Base-by-base conservation (phyloP, 2,888 invertebrate genomes). In the Xestia rhomboidea region DNA sequence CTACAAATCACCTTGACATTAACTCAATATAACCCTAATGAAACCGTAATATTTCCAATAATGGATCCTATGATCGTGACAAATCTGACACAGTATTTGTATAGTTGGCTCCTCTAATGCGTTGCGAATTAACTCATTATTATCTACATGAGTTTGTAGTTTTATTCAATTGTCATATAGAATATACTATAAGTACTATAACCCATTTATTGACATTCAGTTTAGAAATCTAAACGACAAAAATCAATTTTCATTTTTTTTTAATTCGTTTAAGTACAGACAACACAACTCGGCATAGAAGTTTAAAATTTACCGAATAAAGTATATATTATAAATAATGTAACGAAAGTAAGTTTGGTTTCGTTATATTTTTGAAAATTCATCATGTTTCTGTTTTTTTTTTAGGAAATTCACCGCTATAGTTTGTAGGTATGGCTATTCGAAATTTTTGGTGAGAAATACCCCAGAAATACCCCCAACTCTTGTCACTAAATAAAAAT, bases 21-120 rank as follows among this genome's bases (percentile, higher is more conserved):
- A 27, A 44, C 44, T 78, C 38, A 73, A 62, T 73, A 30, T 77
- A 44, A 79, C 69, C 67, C 57, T 79, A 69, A 67, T 70, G 57
- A 57, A 38, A 54, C 57, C 15, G 60, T 60, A 69, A 73, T 73
- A 62, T 60, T 77, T 30, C 10, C 49, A 60, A 73, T 69, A 57
- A 63, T 46, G 24, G 44, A 41, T 68, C 62, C 71, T 68, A 75
- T 79, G 46, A 69, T 79, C 71, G 83, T 79, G 79, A 66, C 79
- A 51, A 83, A 83, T 82, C 49, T n/a, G 66, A 63, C 54, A 66
- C 0, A 69, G 57, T 51, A 62, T 84, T 79, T 68, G 68, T 79
- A 66, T 67, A 80, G 68, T 75, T 66, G 68, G 24, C 18, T 66
- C 62, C 49, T 71, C 64, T 51, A 73, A 57, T 49, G 79, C 64